Evolutionary conservation across 1,140 invertebrate species (phyloP).

Genomic region (Diuraphis noxia): DNA sequence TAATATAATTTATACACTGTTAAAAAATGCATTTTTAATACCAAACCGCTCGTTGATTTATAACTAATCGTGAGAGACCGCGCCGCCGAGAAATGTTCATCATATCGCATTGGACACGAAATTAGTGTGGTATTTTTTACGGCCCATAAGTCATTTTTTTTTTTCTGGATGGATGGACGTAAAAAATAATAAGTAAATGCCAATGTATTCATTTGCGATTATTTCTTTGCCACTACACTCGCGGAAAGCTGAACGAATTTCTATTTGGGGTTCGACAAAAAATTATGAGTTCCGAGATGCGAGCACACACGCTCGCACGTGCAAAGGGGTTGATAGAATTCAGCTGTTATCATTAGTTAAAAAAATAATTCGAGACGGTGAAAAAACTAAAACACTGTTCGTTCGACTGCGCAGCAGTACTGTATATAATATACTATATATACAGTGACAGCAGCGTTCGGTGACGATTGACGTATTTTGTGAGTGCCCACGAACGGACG

Average conservation of each 20-base stretch:
- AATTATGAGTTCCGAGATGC: too few relatives aligned
- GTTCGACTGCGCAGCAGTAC: neutral
- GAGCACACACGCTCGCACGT: neutral
- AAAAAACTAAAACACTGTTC: neutral
- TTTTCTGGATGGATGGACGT: neutral
- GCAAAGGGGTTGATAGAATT: neutral
- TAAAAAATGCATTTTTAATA: slow-evolving; percentile 40
- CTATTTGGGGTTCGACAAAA: neutral
- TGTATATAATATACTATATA: too few relatives aligned
- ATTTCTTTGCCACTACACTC: neutral
- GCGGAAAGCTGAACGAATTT: neutral
- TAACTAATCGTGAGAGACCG: neutral
- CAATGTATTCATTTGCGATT: neutral
- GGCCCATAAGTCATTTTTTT: slow-evolving; percentile 37
- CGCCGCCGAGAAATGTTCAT: neutral
- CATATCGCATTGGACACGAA: slow-evolving; percentile 41
- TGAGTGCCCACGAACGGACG: neutral
- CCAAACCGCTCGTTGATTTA: slow-evolving; percentile 44
- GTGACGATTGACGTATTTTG: slow-evolving; percentile 31
- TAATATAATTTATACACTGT: slow-evolving; percentile 30
- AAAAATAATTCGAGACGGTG: slow-evolving; percentile 22
- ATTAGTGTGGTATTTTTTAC: slow-evolving; percentile 44
- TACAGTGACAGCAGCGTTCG: neutral
- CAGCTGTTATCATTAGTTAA: slow-evolving; percentile 31
- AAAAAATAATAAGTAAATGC: slow-evolving; percentile 4